Evolutionary conservation across 1,140 invertebrate species (phyloP), one percentile per base, ranked within the genome.

Genomic region (Lasioglossum albipes): DNA sequence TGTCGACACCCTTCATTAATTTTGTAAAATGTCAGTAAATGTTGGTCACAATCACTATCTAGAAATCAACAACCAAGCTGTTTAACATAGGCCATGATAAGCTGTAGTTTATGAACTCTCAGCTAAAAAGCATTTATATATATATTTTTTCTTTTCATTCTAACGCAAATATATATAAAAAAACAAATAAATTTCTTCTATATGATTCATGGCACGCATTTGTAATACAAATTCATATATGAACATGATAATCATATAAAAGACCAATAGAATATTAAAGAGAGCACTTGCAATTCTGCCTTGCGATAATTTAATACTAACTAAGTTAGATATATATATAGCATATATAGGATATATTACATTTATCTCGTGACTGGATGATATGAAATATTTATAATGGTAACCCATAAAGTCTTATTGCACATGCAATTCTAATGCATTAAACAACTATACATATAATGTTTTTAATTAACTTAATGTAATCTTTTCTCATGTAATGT

Each of bases 331-430:
- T 64, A 81, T 59, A 81, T 59, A 68, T 49, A 49, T 79, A 42
- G 42, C 78, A 69, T 67, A 49, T 71, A 81, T 71, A 82, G 75
- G 45, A 75, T 89, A 85, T 89, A 84, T 88, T 81, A 89, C 74
- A 86, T 75, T 86, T 87, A 85, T 80, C 85, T 86, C 81, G 74
- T 88, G 75, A 90, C 89, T 88, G 68, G 68, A 86, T 90, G 83
- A 84, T 83, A 88, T 84, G 87, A 90, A 77, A 87, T 90, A 89
- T 88, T 88, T 90, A 89, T 86, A 90, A 87, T 91, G 89, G 90
- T 91, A 92, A 91, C 90, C 83, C 75, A 89, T 87, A 79, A 87
- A 86, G 82, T 89, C 84, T 91, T 91, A 91, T 92, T 92, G 90
- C 90, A 92, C 87, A 87, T 89, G 82, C 80, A 88, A 90, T 84